Base-by-base conservation (phyloP, 2,888 invertebrate species). In the Galerucella nymphaeae region DNA sequence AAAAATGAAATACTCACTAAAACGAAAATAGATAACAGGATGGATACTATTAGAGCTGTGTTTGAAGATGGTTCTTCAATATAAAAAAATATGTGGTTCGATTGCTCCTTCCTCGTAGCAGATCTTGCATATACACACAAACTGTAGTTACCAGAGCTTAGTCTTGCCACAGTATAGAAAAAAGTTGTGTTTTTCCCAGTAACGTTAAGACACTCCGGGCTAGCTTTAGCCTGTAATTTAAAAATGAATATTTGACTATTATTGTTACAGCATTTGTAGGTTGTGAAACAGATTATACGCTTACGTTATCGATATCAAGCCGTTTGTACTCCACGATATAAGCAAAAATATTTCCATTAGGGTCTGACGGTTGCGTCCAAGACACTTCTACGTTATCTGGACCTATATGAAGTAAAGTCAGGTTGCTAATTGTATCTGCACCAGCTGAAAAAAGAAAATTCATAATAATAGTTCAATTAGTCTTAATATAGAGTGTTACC, bases 281-380 rank as follows among this genome's bases (percentile, higher is more conserved):
- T 13, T 48, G 16, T 18, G 1, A 4, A 58, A n/a, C 8, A n/a
- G n/a, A 50, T 14, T 50, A 18, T 10, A 2, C 2, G 50, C 88
- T 88, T 83, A 92, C 92, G 84, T 91, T 90, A 82, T 90, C 89
- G 58, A 91, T 90, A 72, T 93, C 93, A 38, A 92, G 88, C 66
- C 91, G 89, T 75, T 90, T 90, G 83, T 94, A 95, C 77, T 92
- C 91, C 67, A 98, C 91, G 75, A 92, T 91, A 86, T 97, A 98
- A 0, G 93, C 93, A 57, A 96, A 91, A 61, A 98, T 92, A 73
- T 94, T 89, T 2, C 98, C 97, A 85, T 99, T 99, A 0, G 98
- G 97, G 75, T 92, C 88, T 23, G 84, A 80, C 0, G 98, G 98
- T 78, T 94, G 92, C 2, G 90, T 88, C 98, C 98, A 98, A 38